Conservation (phyloP, 23 tunicate genomes). For the Aplidium turbinatum region DNA sequence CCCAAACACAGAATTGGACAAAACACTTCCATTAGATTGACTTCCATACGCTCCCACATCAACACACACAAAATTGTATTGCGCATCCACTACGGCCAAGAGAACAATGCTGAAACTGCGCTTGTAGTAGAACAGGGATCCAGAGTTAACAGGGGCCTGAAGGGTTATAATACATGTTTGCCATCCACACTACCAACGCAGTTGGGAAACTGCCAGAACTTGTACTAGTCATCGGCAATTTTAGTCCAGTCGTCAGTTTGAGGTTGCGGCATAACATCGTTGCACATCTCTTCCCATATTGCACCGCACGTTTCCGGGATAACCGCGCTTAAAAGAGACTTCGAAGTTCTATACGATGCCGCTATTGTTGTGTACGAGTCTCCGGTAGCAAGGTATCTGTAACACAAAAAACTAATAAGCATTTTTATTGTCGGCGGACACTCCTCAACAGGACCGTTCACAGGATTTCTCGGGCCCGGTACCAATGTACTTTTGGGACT, state of each 20-base stretch:
- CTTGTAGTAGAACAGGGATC: background rate
- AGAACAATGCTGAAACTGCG: constrained; percentile 21
- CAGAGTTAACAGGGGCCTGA: constrained; percentile 24
- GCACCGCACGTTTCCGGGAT: background rate
- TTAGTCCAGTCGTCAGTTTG: background rate
- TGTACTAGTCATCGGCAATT: background rate
- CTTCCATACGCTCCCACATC: background rate
- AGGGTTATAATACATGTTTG: constrained; percentile 34
- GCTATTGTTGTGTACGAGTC: background rate
- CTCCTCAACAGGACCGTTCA: too few species aligned
- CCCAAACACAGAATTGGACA: background rate
- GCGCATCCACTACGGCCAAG: constrained; percentile 20
- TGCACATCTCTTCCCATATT: background rate
- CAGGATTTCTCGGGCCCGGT: too few species aligned
- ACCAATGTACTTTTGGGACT: too few species aligned
- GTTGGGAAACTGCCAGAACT: background rate
- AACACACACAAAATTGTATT: background rate
- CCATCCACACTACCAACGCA: constrained; percentile 9
- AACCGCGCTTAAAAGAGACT: background rate
- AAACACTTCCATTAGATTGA: background rate
- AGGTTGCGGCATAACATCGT: background rate
- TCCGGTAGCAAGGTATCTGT: constrained; percentile 4
- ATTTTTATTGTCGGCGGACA: too few species aligned
- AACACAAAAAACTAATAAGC: too few species aligned
- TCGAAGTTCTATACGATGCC: background rate